Evolutionary conservation across 2,888 invertebrate species (phyloP).

Genomic region (Cremastobaeus sp.): DNA sequence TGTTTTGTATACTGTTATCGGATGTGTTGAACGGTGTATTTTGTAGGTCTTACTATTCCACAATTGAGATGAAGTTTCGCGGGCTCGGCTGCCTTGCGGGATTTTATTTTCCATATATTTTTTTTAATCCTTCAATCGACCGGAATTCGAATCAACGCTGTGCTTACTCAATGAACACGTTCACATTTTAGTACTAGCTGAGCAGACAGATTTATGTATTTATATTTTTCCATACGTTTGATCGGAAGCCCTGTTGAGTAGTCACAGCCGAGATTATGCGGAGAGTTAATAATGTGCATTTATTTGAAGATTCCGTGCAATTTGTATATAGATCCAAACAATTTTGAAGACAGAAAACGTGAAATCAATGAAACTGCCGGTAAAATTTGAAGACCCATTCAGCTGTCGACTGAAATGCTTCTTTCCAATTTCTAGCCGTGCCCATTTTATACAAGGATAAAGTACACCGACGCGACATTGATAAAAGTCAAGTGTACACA

Average conservation of each 20-base stretch:
- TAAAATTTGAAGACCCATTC: constrained; percentile 49
- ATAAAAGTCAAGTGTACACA: no score
- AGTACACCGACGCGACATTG: background rate
- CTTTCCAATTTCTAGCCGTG: no score
- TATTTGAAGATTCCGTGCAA: constrained; percentile 51
- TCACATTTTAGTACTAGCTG: constrained; percentile 1
- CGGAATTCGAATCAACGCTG: constrained; percentile 3
- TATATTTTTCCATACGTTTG: constrained; percentile 21
- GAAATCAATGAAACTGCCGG: constrained; percentile 14
- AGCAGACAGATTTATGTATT: constrained; percentile 20
- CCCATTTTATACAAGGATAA: no score
- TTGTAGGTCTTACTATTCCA: constrained; percentile 25
- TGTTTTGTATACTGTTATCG: constrained; percentile 35
- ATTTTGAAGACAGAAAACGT: constrained; percentile 6
- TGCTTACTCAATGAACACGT: constrained; percentile 32
- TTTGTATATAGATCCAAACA: constrained; percentile 40
- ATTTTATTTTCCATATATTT: background rate
- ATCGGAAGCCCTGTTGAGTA: constrained; percentile 5
- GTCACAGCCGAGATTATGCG: constrained; percentile 16
- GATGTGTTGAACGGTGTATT: constrained; percentile 23
- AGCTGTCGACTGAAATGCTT: constrained; percentile 1
- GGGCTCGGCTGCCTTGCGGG: constrained; percentile 15
- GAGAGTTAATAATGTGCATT: constrained; percentile 35
- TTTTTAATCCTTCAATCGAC: background rate
- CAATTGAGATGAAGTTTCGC: constrained; percentile 29